Conservation (phyloP, 64 coral and sea anemone genomes). For the Actinia tenebrosa region DNA sequence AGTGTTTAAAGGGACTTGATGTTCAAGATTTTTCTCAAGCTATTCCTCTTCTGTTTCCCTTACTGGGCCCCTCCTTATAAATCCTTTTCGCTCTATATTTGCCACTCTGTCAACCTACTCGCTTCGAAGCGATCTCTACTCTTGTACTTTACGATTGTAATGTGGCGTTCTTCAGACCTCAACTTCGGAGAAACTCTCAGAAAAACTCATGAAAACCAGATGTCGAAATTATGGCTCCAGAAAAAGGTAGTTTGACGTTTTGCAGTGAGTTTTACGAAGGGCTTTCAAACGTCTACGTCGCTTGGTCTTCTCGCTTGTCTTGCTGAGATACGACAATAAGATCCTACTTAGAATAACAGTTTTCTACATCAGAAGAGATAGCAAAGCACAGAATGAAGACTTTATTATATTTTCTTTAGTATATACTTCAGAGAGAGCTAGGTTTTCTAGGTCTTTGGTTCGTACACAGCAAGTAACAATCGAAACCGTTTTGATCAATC, state of each 20-base stretch:
- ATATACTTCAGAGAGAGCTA: not conserved
- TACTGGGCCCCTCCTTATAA: slow-evolving; percentile 21
- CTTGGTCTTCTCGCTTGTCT: slow-evolving; percentile 11
- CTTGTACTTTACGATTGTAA: slow-evolving; percentile 21
- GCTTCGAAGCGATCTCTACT: not conserved
- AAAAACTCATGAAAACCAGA: slow-evolving; percentile 65
- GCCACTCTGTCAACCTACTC: slow-evolving; percentile 5
- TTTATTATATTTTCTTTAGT: not conserved
- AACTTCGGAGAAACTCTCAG: not conserved
- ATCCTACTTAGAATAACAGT: not conserved
- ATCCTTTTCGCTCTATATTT: slow-evolving; percentile 24
- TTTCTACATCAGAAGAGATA: not conserved
- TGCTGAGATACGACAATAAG: not conserved
- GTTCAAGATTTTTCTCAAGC: not conserved
- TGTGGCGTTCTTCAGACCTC: slow-evolving; percentile 19
- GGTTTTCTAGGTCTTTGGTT: not conserved
- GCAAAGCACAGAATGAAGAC: not conserved
- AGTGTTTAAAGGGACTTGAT: not conserved
- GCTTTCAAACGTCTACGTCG: slow-evolving; percentile 6
- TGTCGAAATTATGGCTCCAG: slow-evolving; percentile 54
- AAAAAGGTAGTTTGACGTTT: slow-evolving; percentile 22
- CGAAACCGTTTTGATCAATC: slow-evolving; percentile 7
- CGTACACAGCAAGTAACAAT: not conserved
- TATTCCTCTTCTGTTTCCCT: not conserved
- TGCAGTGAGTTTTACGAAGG: not conserved